Percentiles rank a stretch among this genome's conserved stretches.
phyloP scores from a whole-genome alignment of 2,888 invertebrate genomes.

The Euclidia mi region DNA sequence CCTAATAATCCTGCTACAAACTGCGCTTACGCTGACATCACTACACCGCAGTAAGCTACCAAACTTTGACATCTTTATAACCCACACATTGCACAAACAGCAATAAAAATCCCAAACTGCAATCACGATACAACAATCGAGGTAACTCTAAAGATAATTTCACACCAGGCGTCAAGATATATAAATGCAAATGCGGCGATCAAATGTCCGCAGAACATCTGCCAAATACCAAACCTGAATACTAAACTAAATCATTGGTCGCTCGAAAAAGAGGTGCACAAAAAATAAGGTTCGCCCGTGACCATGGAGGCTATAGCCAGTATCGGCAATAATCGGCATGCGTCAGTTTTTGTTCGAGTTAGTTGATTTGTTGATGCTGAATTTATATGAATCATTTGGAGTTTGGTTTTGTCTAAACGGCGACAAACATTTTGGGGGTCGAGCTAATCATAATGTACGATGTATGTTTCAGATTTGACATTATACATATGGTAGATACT shows the following conservation, averaged over 20 bases:
- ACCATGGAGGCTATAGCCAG: constrained; percentile 30
- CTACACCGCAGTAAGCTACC: background rate
- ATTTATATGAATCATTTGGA: constrained; percentile 11
- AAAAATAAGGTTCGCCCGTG: constrained; percentile 47
- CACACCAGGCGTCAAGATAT: constrained; percentile 33
- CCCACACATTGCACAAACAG: constrained; percentile 16
- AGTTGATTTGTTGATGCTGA: constrained; percentile 5
- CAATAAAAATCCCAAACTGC: constrained; percentile 15
- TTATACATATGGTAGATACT: background rate
- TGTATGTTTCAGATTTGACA: background rate
- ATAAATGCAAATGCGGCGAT: constrained; percentile 46
- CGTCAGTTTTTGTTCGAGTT: constrained; percentile 37
- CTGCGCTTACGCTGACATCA: too few species aligned
- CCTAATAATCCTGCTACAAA: too few species aligned
- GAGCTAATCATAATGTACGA: too few species aligned
- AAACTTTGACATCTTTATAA: constrained; percentile 9
- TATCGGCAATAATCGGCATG: constrained; percentile 22
- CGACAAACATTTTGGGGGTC: too few species aligned
- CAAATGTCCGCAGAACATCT: constrained; percentile 56
- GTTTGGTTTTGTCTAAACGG: too few species aligned
- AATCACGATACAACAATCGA: constrained; percentile 18
- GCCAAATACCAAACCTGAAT: constrained; percentile 55
- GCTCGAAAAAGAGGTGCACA: constrained; percentile 42
- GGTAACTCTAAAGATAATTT: constrained; percentile 26
- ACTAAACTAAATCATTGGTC: constrained; percentile 52